Conservation (phyloP, 2,797 vertebrate species). For the Enteromius thamalakanensis region DNA sequence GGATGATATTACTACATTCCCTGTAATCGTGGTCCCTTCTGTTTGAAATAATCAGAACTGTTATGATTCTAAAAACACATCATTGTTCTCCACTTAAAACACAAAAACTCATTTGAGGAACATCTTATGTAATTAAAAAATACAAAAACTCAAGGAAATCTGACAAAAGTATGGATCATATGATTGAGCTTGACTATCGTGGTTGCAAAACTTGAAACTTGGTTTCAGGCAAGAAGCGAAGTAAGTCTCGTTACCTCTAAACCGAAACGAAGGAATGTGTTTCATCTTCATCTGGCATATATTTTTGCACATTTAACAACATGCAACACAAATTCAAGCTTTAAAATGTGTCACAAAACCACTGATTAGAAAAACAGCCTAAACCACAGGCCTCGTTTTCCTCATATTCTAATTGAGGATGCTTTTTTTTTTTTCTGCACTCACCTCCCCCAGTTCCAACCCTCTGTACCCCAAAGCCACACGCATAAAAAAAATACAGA, state of each 20-base stretch:
- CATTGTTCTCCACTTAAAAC: not conserved
- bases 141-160: not conserved
- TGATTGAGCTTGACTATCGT: not conserved
- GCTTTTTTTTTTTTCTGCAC: constrained; percentile 3
- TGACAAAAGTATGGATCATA: not conserved
- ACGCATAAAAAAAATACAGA: not conserved
- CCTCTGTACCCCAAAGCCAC: constrained; percentile 19
- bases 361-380: constrained; percentile 62
- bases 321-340: constrained; percentile 48
- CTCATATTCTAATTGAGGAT: constrained; percentile 51
- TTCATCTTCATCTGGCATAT: constrained; percentile 31
- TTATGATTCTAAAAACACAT: not conserved
- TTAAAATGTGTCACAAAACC: constrained; percentile 63
- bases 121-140: not conserved
- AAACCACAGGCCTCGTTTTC: constrained; percentile 57
- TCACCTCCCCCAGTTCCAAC: constrained; percentile 17
- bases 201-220: constrained; percentile 7
- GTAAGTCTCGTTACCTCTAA: constrained; percentile 5
- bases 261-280: constrained; percentile 31
- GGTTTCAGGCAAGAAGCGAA: not conserved
- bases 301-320: constrained; percentile 35
- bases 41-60: not conserved
- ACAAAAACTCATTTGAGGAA: not conserved
- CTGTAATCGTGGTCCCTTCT: not conserved
- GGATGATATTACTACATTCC: not conserved